phyloP scores from a whole-genome alignment of 2,888 invertebrate genomes.

The Meandrusa payeni region DNA sequence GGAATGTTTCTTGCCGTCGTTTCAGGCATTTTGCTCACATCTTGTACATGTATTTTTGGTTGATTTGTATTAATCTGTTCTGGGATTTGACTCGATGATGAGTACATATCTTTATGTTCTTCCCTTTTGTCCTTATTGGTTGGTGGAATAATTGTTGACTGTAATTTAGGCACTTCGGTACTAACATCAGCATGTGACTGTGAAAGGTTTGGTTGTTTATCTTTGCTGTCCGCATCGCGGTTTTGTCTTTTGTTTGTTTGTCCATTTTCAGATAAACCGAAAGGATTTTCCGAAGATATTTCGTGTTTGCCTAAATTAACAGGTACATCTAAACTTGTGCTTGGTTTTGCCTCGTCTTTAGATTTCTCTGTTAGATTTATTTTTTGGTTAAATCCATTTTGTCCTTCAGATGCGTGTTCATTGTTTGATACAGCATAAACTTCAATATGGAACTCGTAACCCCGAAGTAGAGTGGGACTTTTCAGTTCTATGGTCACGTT shows the following conservation, averaged over 20 bases:
- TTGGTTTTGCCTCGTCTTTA: neutral
- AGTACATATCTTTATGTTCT: neutral
- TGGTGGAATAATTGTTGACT: slow-evolving; percentile 1
- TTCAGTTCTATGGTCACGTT: slow-evolving; percentile 62
- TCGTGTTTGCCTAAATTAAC: neutral
- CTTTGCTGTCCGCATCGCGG: slow-evolving; percentile 18
- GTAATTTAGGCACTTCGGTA: slow-evolving; percentile 21
- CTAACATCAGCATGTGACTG: neutral
- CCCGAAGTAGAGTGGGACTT: slow-evolving; percentile 63
- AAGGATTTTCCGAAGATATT: neutral
- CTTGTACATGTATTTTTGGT: slow-evolving; percentile 6
- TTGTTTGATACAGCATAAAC: slow-evolving; percentile 43
- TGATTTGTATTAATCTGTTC: slow-evolving; percentile 3
- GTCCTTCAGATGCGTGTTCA: slow-evolving; percentile 4
- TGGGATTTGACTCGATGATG: neutral
- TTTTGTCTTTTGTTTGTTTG: slow-evolving; percentile 17
- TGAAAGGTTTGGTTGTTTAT: slow-evolving; percentile 3
- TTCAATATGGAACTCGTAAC: slow-evolving; percentile 57
- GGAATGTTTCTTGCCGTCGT: slow-evolving; percentile 13
- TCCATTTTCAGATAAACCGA: neutral
- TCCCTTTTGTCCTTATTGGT: neutral
- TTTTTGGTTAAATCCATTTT: neutral
- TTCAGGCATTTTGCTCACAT: slow-evolving; percentile 12
- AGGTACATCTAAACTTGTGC: neutral
- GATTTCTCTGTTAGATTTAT: neutral